Percentiles rank a stretch among this genome's conserved stretches.
phyloP scores from a whole-genome alignment of 2,113 vertebrate genomes.

The Beaufortia kweichowensis region DNA sequence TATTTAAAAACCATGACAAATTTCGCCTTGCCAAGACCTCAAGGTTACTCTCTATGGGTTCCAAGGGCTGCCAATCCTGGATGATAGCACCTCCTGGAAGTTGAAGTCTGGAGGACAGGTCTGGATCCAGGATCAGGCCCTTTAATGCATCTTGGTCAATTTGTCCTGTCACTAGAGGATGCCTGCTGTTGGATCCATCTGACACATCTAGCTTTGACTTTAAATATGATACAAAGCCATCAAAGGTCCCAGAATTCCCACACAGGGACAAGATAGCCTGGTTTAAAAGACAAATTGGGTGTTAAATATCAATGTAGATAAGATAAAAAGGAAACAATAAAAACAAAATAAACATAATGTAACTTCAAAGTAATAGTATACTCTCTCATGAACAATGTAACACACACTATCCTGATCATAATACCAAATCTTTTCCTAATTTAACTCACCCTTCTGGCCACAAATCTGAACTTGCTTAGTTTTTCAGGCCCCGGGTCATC shows the following conservation, averaged over 20 bases:
- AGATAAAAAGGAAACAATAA: not conserved
- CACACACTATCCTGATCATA: too few relatives aligned
- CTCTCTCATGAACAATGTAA: too few relatives aligned
- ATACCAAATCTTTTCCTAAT: not conserved
- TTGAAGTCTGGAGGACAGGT: conserved; percentile 43
- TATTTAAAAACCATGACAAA: conserved; percentile 56
- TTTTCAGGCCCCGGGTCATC: conserved; percentile 52
- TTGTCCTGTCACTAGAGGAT: conserved; percentile 32
- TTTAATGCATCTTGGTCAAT: conserved; percentile 38
- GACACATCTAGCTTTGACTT: conserved; percentile 45
- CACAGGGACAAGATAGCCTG: conserved; percentile 49
- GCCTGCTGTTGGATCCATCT: not conserved
- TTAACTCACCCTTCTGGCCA: conserved; percentile 49
- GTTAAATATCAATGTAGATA: not conserved
- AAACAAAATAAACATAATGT: too few relatives aligned
- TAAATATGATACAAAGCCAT: conserved; percentile 46
- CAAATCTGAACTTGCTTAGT: conserved; percentile 51
- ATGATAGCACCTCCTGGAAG: conserved; percentile 56
- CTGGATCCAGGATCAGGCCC: conserved; percentile 50
- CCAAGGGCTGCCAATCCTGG: conserved; percentile 57
- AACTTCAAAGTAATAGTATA: too few relatives aligned
- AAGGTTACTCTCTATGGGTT: conserved; percentile 54
- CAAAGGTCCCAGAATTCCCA: conserved; percentile 43
- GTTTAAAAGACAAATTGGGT: not conserved
- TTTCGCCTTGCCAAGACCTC: conserved; percentile 50